Evolutionary conservation across 2,797 vertebrate species (phyloP).

Genomic region (Xenopus petersii): DNA sequence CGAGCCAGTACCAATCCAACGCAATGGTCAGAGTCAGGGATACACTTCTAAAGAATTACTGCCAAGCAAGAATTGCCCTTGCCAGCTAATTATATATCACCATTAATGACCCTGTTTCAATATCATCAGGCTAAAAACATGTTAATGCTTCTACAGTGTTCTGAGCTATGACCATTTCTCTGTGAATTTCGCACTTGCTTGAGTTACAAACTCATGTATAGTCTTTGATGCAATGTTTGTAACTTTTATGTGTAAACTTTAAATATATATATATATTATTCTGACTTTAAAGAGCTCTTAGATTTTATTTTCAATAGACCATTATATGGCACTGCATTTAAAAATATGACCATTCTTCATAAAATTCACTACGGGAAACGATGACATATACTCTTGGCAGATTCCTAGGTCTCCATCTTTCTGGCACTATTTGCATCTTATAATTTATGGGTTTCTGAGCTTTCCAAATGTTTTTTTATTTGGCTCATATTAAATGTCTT

Average conservation of each 20-base stretch:
- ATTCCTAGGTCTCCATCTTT: conserved; percentile 69
- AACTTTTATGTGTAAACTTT: neutral
- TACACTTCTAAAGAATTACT: too few relatives aligned
- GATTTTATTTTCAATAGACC: neutral
- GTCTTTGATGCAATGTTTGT: neutral
- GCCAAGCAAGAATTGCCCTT: too few relatives aligned
- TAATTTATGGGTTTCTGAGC: conserved; percentile 82
- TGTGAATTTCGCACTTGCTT: neutral
- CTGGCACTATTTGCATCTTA: conserved; percentile 70
- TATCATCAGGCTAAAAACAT: too few relatives aligned
- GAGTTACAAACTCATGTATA: neutral
- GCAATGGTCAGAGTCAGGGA: too few relatives aligned
- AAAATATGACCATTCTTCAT: conserved; percentile 62
- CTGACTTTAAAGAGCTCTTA: neutral
- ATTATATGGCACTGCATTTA: conserved; percentile 8
- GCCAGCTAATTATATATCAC: too few relatives aligned
- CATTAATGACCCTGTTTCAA: too few relatives aligned
- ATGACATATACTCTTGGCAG: conserved; percentile 69
- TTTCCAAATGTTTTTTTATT: conserved; percentile 79
- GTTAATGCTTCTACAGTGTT: neutral
- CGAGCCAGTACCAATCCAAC: too few relatives aligned
- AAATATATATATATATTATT: neutral
- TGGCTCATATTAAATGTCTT: conserved; percentile 66
- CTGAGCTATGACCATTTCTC: neutral
- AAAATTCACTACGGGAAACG: conserved; percentile 69